A percentile compares a stretch with the other conserved stretches of the same genome.
Conservation (phyloP, 2,888 invertebrate species). For the Scaptomyza caliginosa region DNA sequence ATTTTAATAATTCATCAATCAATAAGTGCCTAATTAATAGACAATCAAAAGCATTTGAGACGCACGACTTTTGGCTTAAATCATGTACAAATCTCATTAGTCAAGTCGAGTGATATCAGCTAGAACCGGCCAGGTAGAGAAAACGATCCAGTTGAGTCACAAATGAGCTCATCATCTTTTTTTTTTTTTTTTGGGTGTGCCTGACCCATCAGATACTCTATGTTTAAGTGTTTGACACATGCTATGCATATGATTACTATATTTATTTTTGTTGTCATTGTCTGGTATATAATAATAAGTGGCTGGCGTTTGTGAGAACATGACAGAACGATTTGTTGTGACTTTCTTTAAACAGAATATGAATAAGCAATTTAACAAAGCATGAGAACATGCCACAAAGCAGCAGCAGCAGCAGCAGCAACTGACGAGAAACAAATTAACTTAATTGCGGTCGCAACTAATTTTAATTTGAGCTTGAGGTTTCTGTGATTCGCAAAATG, state of each 20-base stretch:
- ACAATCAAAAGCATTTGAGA: not conserved
- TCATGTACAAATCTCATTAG: not conserved
- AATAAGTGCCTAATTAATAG: conserved; percentile 1
- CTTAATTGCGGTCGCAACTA: conserved; percentile 62
- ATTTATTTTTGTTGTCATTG: too few species aligned
- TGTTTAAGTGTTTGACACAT: too few species aligned
- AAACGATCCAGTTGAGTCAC: not conserved
- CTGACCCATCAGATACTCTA: too few species aligned
- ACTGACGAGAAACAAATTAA: conserved; percentile 55
- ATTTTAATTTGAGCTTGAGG: conserved; percentile 34
- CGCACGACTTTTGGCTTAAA: not conserved
- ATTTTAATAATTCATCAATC: not conserved
- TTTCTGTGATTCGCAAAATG: conserved; percentile 26
- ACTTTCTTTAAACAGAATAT: conserved; percentile 56
- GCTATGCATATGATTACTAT: too few species aligned
- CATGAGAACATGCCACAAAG: conserved; percentile 59
- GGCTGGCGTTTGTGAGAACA: conserved; percentile 50
- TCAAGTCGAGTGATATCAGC: not conserved
- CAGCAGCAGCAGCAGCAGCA: conserved; percentile 32
- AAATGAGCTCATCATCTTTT: too few species aligned
- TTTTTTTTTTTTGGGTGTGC: too few species aligned
- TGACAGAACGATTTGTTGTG: conserved; percentile 48
- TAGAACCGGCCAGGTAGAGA: conserved; percentile 41
- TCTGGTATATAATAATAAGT: too few species aligned
- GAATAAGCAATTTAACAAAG: conserved; percentile 45